phyloP scores from a whole-genome alignment of 1,140 invertebrate species.

The Drosophila subobscura region DNA sequence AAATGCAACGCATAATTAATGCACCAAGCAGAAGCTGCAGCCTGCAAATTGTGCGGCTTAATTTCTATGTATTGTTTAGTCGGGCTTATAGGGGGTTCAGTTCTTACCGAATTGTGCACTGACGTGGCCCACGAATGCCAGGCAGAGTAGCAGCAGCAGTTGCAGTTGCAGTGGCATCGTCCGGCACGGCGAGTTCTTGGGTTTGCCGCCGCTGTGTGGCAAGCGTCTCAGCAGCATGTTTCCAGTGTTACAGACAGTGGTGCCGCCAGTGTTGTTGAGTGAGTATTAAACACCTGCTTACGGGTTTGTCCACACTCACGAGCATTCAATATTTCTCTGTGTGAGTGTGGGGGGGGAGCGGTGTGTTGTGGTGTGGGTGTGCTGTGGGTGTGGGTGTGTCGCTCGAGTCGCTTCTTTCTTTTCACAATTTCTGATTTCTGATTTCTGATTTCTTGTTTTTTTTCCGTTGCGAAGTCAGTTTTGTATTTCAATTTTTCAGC shows the following conservation, averaged over 20 bases:
- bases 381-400: not conserved
- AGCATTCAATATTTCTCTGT: too few relatives aligned
- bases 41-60: too few relatives aligned
- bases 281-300: too few relatives aligned
- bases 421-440: not conserved
- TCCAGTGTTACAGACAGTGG: conserved; percentile 19
- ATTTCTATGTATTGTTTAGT: too few relatives aligned
- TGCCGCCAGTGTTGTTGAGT: conserved; percentile 36
- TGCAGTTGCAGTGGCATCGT: conserved; percentile 43
- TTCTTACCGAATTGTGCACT: conserved; percentile 67
- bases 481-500: conserved; percentile 13
- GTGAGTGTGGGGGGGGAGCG: not conserved
- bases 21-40: not conserved
- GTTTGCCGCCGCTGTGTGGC: conserved; percentile 43
- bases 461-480: not conserved
- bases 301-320: too few relatives aligned
- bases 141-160: conserved; percentile 41
- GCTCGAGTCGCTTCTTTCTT: conserved; percentile 9
- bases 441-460: conserved; percentile 1
- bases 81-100: not conserved
- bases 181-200: not conserved
- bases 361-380: not conserved
- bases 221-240: conserved; percentile 62
- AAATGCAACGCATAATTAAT: too few relatives aligned
- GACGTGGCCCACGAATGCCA: conserved; percentile 47